phyloP scores from a whole-genome alignment of 2,888 invertebrate genomes.

The Conus canariensis region DNA sequence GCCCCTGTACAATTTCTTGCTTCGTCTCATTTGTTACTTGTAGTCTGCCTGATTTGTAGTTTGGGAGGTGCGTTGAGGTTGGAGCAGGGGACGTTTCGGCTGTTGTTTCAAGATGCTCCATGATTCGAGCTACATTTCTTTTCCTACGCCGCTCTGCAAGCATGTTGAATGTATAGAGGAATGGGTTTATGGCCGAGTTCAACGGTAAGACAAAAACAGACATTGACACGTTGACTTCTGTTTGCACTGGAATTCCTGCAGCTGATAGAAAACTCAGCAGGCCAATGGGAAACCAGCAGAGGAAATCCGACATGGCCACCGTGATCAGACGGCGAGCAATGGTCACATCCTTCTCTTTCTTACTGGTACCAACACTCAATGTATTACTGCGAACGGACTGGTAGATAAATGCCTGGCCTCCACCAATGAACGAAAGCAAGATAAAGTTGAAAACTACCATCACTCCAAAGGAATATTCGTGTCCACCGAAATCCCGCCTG shows the following conservation, averaged over 20 bases:
- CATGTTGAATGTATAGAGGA: constrained; percentile 49
- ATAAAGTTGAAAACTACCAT: constrained; percentile 74
- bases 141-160: constrained; percentile 36
- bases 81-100: background rate
- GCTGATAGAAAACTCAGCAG: constrained; percentile 45
- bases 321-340: constrained; percentile 47
- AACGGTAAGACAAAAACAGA: constrained; percentile 80
- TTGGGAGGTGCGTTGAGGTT: too few relatives aligned
- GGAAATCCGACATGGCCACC: constrained; percentile 46
- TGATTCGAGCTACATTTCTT: constrained; percentile 2
- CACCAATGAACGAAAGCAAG: constrained; percentile 69
- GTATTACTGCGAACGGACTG: constrained; percentile 53
- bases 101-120: background rate
- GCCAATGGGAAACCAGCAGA: constrained; percentile 49
- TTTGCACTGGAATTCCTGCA: constrained; percentile 36
- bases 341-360: constrained; percentile 41
- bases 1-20: background rate
- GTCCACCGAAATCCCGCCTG: constrained; percentile 71
- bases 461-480: constrained; percentile 75
- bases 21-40: background rate
- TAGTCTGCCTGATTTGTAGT: background rate
- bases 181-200: constrained; percentile 81
- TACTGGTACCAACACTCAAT: constrained; percentile 11
- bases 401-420: constrained; percentile 74
- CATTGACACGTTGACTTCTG: constrained; percentile 45